Percentiles rank a stretch among this genome's conserved stretches.
phyloP scores from a whole-genome alignment of 2,888 invertebrate species.

The Hedychridium roseum region DNA sequence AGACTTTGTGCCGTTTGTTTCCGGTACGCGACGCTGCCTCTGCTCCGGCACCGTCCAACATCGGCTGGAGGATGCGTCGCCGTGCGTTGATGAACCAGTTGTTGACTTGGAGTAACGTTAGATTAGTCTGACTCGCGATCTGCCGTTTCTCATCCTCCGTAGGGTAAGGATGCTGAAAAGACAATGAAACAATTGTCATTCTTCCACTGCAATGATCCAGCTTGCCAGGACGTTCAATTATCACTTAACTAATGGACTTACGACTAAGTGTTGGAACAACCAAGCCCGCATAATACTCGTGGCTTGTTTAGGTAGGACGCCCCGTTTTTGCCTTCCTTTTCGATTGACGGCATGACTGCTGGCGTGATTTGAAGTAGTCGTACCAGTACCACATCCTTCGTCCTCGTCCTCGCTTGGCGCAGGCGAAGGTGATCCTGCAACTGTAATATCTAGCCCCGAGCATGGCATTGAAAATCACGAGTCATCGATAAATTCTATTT shows the following conservation, averaged over 20 bases:
- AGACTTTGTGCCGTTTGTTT: constrained; percentile 61
- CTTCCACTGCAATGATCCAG: no score
- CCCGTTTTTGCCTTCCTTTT: constrained; percentile 79
- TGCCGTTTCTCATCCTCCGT: constrained; percentile 94
- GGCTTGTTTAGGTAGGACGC: constrained; percentile 93
- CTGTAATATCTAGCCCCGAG: constrained; percentile 53
- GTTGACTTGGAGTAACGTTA: constrained; percentile 88
- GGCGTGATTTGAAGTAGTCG: constrained; percentile 66
- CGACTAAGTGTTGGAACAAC: constrained; percentile 96
- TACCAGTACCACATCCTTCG: constrained; percentile 57
- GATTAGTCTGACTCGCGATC: constrained; percentile 87
- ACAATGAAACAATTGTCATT: not conserved
- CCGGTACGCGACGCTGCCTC: constrained; percentile 56
- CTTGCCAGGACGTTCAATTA: no score
- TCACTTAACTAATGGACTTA: no score
- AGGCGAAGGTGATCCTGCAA: constrained; percentile 71
- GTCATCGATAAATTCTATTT: constrained; percentile 1
- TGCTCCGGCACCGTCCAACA: constrained; percentile 79
- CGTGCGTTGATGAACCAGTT: constrained; percentile 96
- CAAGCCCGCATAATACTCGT: constrained; percentile 96
- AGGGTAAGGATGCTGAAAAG: constrained; percentile 88
- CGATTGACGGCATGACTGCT: constrained; percentile 66
- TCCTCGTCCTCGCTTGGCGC: constrained; percentile 65
- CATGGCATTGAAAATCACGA: not conserved
- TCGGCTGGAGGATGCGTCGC: constrained; percentile 88